These are phyloP conservation scores for Tetragnatha versicolor DNA, from an alignment of 1,140 invertebrate genomes.

Conservation along the genomic window DNA sequence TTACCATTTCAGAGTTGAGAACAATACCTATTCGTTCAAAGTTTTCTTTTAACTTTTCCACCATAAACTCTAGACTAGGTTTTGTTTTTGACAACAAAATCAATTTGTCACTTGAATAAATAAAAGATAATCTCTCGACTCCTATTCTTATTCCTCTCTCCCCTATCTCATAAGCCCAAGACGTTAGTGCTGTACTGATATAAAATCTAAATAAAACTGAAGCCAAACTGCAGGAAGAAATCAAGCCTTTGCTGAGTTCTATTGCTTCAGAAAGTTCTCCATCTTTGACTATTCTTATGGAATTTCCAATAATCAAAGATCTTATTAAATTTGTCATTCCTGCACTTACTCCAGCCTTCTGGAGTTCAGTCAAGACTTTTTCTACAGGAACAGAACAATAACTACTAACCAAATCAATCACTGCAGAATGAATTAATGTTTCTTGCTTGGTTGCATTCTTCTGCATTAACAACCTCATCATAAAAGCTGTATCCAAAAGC, in stretches of 20 bases:
- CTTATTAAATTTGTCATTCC: background rate
- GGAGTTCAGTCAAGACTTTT: background rate
- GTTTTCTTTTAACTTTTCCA: background rate
- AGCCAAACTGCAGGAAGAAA: background rate
- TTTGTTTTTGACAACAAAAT: background rate
- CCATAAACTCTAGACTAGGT: background rate
- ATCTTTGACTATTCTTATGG: background rate
- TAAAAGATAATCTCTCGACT: background rate
- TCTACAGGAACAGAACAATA: background rate
- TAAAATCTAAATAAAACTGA: slow-evolving; percentile 12
- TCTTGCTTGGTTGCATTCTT: slow-evolving; percentile 15
- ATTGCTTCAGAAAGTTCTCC: background rate
- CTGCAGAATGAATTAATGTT: background rate
- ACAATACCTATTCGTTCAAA: background rate
- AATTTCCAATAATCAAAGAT: background rate
- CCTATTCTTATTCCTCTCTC: background rate
- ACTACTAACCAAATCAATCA: background rate
- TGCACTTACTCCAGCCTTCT: background rate
- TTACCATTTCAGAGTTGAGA: slow-evolving; percentile 3
- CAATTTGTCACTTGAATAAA: background rate
- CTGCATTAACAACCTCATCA: background rate
- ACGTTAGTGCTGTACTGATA: background rate
- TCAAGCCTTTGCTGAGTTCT: background rate
- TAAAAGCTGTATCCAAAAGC: background rate
- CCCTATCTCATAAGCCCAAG: background rate